Percentiles rank a stretch among this genome's conserved stretches.
phyloP scores from a whole-genome alignment of 1,140 invertebrate species.

The Wiebesia pumilae region DNA sequence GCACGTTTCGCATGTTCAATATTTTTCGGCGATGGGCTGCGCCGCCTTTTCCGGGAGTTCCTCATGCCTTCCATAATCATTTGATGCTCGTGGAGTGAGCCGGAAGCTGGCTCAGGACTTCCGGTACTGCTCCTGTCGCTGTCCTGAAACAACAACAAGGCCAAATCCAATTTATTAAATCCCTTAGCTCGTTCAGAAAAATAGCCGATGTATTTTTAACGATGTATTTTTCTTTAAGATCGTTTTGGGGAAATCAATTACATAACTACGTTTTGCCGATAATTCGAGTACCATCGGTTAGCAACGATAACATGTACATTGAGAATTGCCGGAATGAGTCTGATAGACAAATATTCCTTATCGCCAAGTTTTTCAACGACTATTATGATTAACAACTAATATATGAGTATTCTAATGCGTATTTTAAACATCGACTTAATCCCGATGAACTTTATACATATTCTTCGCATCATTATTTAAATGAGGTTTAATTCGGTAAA shows the following conservation, averaged over 20 bases:
- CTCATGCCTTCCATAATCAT: constrained; percentile 71
- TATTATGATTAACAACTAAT: neutral
- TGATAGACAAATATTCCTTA: neutral
- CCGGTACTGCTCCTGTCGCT: constrained; percentile 82
- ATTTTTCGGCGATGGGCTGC: constrained; percentile 69
- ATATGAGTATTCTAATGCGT: neutral
- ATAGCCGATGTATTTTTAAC: too few relatives aligned
- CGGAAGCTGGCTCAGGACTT: constrained; percentile 78
- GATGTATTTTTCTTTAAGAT: too few relatives aligned
- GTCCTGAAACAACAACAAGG: constrained; percentile 76
- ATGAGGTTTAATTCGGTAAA: neutral
- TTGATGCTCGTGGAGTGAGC: constrained; percentile 72
- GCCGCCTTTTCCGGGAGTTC: constrained; percentile 68
- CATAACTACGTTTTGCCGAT: too few relatives aligned
- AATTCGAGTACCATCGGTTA: neutral
- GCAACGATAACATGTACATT: too few relatives aligned
- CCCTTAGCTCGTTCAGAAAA: neutral
- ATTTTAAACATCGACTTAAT: neutral
- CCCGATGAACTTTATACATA: neutral
- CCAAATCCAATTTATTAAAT: neutral
- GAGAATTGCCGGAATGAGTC: too few relatives aligned
- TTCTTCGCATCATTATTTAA: constrained; percentile 4
- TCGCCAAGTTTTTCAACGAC: neutral
- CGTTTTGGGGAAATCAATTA: too few relatives aligned
- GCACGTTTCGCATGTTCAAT: constrained; percentile 74